phyloP scores from a whole-genome alignment of 2,888 invertebrate genomes.

The Melolontha melolontha region DNA sequence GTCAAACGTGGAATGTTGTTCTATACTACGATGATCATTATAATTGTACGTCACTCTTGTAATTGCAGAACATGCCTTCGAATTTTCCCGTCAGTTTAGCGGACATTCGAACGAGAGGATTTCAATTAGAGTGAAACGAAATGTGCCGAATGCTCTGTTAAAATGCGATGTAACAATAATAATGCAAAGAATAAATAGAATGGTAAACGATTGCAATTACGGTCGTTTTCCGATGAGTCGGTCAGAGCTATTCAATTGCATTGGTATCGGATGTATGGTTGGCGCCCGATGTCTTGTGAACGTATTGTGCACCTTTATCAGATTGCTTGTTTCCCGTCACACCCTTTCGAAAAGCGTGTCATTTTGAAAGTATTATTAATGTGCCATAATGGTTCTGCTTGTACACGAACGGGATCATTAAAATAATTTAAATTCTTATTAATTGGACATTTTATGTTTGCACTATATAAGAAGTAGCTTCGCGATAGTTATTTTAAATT shows the following conservation, averaged over 20 bases:
- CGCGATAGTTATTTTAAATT: too few relatives aligned
- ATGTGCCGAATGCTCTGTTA: conserved; percentile 8
- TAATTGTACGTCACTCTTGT: conserved; percentile 18
- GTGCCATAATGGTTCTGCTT: conserved; percentile 10
- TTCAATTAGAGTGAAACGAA: conserved; percentile 34
- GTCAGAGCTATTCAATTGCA: conserved; percentile 26
- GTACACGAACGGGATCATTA: background rate
- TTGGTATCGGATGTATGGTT: conserved; percentile 20
- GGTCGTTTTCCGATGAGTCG: conserved; percentile 22
- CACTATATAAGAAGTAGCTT: background rate
- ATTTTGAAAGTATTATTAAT: conserved; percentile 2
- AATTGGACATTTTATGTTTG: background rate
- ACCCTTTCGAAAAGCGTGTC: conserved; percentile 27
- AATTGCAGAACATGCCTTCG: conserved; percentile 22
- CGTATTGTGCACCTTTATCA: conserved; percentile 32
- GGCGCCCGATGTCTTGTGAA: conserved; percentile 30
- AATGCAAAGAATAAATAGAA: conserved; percentile 27
- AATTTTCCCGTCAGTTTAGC: conserved; percentile 27
- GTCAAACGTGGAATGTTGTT: conserved; percentile 14
- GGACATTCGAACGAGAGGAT: conserved; percentile 23
- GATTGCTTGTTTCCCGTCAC: conserved; percentile 32
- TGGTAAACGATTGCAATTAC: conserved; percentile 35
- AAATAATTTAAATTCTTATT: background rate
- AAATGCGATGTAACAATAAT: conserved; percentile 17
- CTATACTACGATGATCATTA: conserved; percentile 22